phyloP scores from a whole-genome alignment of 2,797 vertebrate genomes.

The Sibirionetta formosa region DNA sequence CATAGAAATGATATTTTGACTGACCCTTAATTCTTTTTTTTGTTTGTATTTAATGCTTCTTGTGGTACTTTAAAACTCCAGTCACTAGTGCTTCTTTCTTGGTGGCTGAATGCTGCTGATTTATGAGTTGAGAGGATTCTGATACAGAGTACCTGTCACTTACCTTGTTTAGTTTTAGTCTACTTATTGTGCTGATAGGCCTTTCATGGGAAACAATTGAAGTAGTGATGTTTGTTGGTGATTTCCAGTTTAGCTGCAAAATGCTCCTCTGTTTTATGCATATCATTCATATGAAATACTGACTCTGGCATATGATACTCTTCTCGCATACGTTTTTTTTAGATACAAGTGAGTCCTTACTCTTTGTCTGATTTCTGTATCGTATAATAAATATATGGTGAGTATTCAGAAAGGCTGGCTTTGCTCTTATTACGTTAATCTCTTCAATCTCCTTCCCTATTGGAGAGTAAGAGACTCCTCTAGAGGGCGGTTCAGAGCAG shows the following conservation, averaged over 20 bases:
- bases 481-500: constrained; percentile 5
- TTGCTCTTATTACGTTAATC: neutral
- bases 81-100: neutral
- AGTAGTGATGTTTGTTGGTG: neutral
- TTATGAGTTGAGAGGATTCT: neutral
- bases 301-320: neutral
- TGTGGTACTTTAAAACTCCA: neutral
- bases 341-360: neutral
- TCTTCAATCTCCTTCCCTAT: neutral
- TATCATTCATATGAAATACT: neutral
- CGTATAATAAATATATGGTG: accelerated
- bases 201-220: neutral
- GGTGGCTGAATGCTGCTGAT: neutral
- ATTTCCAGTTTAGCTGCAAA: neutral
- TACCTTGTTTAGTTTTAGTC: neutral
- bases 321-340: neutral
- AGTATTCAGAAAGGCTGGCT: neutral
- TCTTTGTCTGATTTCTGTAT: neutral
- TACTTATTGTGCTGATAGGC: neutral
- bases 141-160: neutral
- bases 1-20: accelerated
- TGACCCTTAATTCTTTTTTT: neutral
- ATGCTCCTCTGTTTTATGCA: neutral
- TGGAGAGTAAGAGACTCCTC: neutral
- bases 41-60: neutral